These are phyloP conservation scores for Synanthedon formicaeformis DNA, from an alignment of 2,888 invertebrate genomes.

Conservation along the genomic window DNA sequence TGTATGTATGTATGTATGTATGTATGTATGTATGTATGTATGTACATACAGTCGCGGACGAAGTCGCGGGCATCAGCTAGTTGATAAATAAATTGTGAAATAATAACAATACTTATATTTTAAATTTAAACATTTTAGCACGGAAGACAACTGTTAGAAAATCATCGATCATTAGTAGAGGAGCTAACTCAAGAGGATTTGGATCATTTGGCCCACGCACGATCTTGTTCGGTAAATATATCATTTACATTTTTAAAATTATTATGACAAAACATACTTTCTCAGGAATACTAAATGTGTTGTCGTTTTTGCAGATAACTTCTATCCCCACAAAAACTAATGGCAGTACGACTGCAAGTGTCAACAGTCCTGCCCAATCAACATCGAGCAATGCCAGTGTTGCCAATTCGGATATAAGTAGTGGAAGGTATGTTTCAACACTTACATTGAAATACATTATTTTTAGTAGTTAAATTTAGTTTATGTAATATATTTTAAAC, in stretches of 20 bases:
- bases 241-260: background rate
- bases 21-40: no score
- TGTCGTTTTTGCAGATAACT: slow-evolving; percentile 32
- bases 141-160: slow-evolving; percentile 86
- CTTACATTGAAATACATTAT: background rate
- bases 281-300: no score
- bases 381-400: slow-evolving; percentile 46
- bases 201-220: slow-evolving; percentile 83
- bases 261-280: background rate
- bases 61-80: no score
- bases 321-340: slow-evolving; percentile 57
- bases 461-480: background rate
- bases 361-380: slow-evolving; percentile 37
- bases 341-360: slow-evolving; percentile 23
- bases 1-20: no score
- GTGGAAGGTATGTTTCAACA: slow-evolving; percentile 45
- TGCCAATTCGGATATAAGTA: slow-evolving; percentile 58
- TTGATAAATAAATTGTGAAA: no score
- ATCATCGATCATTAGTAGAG: slow-evolving; percentile 85
- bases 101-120: no score
- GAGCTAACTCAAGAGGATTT: slow-evolving; percentile 87
- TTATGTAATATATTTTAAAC: no score
- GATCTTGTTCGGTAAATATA: slow-evolving; percentile 84
- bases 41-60: no score
- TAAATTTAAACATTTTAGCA: slow-evolving; percentile 51